Base-by-base conservation (phyloP, 1,140 invertebrate species). In the Camponotus vicinus region DNA sequence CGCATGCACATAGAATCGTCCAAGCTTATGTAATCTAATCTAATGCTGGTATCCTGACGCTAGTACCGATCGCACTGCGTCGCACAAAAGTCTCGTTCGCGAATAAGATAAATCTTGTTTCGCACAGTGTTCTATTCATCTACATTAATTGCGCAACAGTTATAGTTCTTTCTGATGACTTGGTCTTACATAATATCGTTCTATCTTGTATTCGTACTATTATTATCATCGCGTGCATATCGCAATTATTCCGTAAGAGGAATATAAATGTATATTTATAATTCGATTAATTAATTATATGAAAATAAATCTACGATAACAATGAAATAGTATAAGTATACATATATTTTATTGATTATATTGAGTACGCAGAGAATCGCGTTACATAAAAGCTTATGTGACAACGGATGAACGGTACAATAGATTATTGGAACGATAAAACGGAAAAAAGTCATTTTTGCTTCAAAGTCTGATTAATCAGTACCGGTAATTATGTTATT, bases 381-480 rank as follows among this genome's bases (percentile, higher is more conserved):
- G 64, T 80, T 80, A 70, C n/a, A 67, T 80, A 80, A 80, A 69
- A 70, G 45, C 40, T 80, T 80, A 70, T 55, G 34, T 55, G 64
- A 80, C 34, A 18, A 11, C 34, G 45, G n/a, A 79, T 52, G n/a
- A 69, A 69, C 21, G 34, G 32, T 34, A 52, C 11, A 80, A 80
- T 40, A 69, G 64, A 80, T 70, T 80, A 70, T 69, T 52, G 21
- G 9, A 78, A 78, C 13, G 21, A 78, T 27, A 18, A 40, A 57
- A 80, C 77, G 77, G 66, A 70, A 80, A 34, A 15, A 80, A 80
- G 45, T 69, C 64, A 70, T 55, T 80, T 80, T 70, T 80, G 34
- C 9, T 57, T 32, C 13, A 80, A 70, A 69, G 13, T 40, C 3
- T 27, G 15, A 70, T 37, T 34, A 13, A 55, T 5, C 37, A 15